A percentile compares a stretch with the other conserved stretches of the same genome.
phyloP scores from a whole-genome alignment of 2,113 vertebrate genomes.

The Silurus glanis region DNA sequence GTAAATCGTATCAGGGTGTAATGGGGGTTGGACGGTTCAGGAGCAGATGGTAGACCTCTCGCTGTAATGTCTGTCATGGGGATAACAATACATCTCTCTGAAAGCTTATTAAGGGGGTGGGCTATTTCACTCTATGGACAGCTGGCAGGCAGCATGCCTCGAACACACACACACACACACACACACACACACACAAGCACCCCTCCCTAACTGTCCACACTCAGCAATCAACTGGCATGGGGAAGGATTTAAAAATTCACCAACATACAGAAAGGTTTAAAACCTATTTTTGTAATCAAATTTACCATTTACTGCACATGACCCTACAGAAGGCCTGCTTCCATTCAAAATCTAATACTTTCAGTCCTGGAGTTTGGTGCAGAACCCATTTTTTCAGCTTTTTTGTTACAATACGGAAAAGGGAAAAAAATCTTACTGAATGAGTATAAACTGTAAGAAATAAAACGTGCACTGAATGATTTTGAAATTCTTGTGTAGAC shows the following conservation, averaged over 20 bases:
- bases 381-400: not conserved
- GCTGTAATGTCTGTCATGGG: slow-evolving; percentile 69
- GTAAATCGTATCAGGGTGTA: slow-evolving; percentile 37
- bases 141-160: slow-evolving; percentile 76
- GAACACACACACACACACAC: slow-evolving; percentile 48
- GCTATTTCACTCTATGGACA: slow-evolving; percentile 69
- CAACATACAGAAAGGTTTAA: slow-evolving; percentile 63
- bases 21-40: slow-evolving; percentile 46
- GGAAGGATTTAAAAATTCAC: slow-evolving; percentile 74
- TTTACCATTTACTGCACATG: not conserved
- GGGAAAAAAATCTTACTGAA: not conserved
- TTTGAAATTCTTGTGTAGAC: not conserved
- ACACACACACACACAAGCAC: slow-evolving; percentile 31
- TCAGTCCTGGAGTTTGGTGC: not conserved
- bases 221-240: slow-evolving; percentile 73
- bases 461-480: not conserved
- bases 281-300: slow-evolving; percentile 51
- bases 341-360: not conserved
- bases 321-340: not conserved
- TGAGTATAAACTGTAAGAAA: not conserved
- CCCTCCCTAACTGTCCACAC: slow-evolving; percentile 58
- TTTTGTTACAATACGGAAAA: not conserved
- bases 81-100: slow-evolving; percentile 78
- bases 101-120: slow-evolving; percentile 70
- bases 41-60: slow-evolving; percentile 77